Percentiles rank a stretch among this genome's conserved stretches.
These are phyloP conservation scores for Junonia oenone DNA, from an alignment of 2,888 invertebrate genomes.

Conservation along the genomic window DNA sequence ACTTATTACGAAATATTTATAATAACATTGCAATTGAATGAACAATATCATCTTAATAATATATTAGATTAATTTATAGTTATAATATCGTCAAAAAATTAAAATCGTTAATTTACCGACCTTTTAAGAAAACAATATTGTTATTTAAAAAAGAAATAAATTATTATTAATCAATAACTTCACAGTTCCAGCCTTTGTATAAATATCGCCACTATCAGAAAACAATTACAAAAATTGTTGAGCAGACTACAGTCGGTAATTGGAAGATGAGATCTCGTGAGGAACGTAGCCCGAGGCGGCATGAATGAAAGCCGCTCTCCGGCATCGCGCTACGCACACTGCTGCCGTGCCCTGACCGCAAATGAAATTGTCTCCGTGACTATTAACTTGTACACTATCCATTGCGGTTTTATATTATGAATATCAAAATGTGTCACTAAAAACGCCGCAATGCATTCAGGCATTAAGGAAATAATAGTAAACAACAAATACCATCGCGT, in stretches of 20 bases:
- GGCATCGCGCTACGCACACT: slow-evolving; percentile 56
- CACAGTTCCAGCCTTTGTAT: slow-evolving; percentile 25
- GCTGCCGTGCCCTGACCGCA: slow-evolving; percentile 38
- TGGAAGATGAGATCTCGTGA: slow-evolving; percentile 76
- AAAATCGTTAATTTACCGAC: neutral
- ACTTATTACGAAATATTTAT: slow-evolving; percentile 55
- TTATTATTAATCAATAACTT: slow-evolving; percentile 5
- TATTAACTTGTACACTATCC: slow-evolving; percentile 32
- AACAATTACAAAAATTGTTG: slow-evolving; percentile 68
- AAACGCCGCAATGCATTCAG: slow-evolving; percentile 38
- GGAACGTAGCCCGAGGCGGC: slow-evolving; percentile 73
- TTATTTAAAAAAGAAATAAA: neutral
- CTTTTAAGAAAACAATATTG: neutral
- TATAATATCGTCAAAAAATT: neutral
- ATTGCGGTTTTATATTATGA: slow-evolving; percentile 34
- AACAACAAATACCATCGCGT: slow-evolving; percentile 41
- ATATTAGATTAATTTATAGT: neutral
- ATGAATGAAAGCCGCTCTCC: slow-evolving; percentile 77
- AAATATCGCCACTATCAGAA: slow-evolving; percentile 47
- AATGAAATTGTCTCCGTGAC: slow-evolving; percentile 34
- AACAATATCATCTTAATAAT: neutral
- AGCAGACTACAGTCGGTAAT: slow-evolving; percentile 62
- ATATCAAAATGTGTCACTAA: neutral
- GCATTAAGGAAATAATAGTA: slow-evolving; percentile 24
- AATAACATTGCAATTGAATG: slow-evolving; percentile 12